Conservation (phyloP, 1,140 invertebrate species). For the Drosophila tristis region DNA sequence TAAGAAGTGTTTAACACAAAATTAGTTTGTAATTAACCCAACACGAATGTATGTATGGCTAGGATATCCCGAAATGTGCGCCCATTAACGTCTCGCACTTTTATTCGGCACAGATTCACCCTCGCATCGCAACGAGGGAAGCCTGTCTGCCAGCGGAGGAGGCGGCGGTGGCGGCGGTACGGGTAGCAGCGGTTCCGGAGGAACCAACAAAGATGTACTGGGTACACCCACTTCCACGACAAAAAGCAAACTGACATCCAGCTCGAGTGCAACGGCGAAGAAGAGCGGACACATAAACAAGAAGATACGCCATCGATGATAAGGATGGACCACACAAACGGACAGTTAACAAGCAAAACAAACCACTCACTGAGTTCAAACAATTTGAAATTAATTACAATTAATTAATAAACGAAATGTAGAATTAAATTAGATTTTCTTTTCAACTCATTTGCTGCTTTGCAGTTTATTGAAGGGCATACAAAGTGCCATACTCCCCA, state of each 20-base stretch:
- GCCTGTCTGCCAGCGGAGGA: slow-evolving; percentile 1
- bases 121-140: slow-evolving; percentile 62
- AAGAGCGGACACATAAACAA: slow-evolving; percentile 73
- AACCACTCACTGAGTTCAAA: slow-evolving; percentile 16
- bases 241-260: slow-evolving; percentile 72
- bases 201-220: slow-evolving; percentile 52
- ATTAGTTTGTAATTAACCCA: too few relatives aligned
- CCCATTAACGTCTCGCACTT: not conserved
- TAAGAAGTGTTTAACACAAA: too few relatives aligned
- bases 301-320: slow-evolving; percentile 83
- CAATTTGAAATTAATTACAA: slow-evolving; percentile 28
- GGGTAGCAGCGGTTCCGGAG: slow-evolving; percentile 3
- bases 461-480: too few relatives aligned
- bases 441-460: too few relatives aligned
- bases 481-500: too few relatives aligned
- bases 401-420: slow-evolving; percentile 38
- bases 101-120: slow-evolving; percentile 47
- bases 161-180: slow-evolving; percentile 5
- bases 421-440: slow-evolving; percentile 5
- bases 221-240: slow-evolving; percentile 72
- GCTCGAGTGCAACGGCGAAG: slow-evolving; percentile 76
- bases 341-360: too few relatives aligned
- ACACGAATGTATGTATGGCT: not conserved
- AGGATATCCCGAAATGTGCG: too few relatives aligned
- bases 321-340: not conserved